Percentiles rank a stretch among this genome's conserved stretches.
phyloP scores from a whole-genome alignment of 1,140 invertebrate species.

The Ericerus pela region DNA sequence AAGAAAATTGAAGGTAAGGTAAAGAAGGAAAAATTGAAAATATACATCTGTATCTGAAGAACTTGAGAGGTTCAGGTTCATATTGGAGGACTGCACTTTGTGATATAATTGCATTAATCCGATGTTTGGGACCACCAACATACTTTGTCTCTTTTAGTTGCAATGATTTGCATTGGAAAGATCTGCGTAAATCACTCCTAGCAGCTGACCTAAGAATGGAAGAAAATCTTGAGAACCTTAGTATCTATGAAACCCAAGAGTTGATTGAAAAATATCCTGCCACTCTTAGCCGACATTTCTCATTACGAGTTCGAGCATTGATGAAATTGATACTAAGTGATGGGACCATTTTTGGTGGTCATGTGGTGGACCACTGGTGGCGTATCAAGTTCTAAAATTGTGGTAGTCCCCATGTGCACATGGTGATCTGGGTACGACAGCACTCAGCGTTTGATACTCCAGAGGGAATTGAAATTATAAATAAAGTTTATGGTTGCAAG shows the following conservation, averaged over 20 bases:
- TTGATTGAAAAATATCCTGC: not conserved
- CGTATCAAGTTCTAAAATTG: constrained; percentile 33
- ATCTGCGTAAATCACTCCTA: not conserved
- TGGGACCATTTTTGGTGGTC: constrained; percentile 18
- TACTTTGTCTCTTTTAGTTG: too few species aligned
- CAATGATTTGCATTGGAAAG: not conserved
- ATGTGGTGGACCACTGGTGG: constrained; percentile 23
- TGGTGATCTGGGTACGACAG: too few species aligned
- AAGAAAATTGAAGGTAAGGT: not conserved
- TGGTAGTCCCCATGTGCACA: constrained; percentile 33
- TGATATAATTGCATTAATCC: constrained; percentile 27
- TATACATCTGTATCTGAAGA: constrained; percentile 24
- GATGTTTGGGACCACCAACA: constrained; percentile 22
- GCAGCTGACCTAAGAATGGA: too few species aligned
- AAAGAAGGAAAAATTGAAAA: not conserved
- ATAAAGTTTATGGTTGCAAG: constrained; percentile 17
- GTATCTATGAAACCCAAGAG: not conserved
- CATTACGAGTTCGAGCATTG: not conserved
- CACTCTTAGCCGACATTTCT: not conserved
- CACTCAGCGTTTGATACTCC: constrained; percentile 26
- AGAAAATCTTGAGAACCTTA: not conserved
- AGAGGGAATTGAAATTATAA: constrained; percentile 23
- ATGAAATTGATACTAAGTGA: not conserved
- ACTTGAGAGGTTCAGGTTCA: constrained; percentile 24
- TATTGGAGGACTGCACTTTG: constrained; percentile 26